Base-by-base conservation (phyloP, 2,888 invertebrate species). In the Notocelia uddmanniana region DNA sequence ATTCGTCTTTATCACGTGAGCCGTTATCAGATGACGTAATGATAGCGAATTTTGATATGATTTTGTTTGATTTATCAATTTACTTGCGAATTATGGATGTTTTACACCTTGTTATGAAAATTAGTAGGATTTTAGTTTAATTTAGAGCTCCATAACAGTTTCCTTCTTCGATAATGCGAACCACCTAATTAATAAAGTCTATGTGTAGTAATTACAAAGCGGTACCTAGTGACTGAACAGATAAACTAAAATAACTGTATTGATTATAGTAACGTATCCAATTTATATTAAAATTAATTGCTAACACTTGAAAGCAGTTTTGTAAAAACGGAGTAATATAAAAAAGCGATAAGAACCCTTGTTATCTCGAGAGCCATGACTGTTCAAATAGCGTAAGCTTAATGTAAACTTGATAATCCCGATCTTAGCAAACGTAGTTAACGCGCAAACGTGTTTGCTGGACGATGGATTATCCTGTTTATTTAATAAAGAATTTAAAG, bases 1-100 rank as follows among this genome's bases (percentile, higher is more conserved):
- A 83, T 82, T 82, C 71, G 82, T 81, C 77, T 81, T 81, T 85
- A 87, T 88, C 81, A 76, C 78, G 73, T 74, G 76, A 75, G 74
- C 76, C 78, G 85, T 81, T 83, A 84, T 75, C 77, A 77, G 74
- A 71, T 76, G 76, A 79, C 76, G 79, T 74, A 73, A 79, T 69
- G 84, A 81, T 83, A 79, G 72, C 76, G 31, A 80, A 79, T 73
- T 66, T 69, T 60, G 59, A 59, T 59, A 71, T 45, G 59, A 67
- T 48, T 54, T 75, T 76, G 75, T 77, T 75, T 74, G 64, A 18
- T 19, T 74, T 74, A 74, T 77, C 74, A 69, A 74, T 71, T 67
- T 50, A 64, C 50, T 62, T 48, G 21, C 31, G n/a, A 45, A 19
- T 52, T 23, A 64, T 58, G 37, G 19, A 13, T 23, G 11, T 37